Evolutionary conservation across 2,797 vertebrate species (phyloP).

Genomic region (Sarcoramphus papa): DNA sequence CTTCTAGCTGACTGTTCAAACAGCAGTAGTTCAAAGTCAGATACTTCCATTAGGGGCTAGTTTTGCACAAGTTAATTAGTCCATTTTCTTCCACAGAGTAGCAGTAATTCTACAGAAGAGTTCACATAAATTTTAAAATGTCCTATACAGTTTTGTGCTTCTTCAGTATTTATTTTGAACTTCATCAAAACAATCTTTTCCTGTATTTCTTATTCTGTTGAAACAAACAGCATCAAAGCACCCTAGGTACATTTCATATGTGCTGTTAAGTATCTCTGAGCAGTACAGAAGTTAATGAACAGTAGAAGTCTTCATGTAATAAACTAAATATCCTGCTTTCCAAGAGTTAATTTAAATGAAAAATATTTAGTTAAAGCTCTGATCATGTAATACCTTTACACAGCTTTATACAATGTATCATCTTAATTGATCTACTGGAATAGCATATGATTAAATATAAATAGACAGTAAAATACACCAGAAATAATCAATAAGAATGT

Average conservation of each 20-base stretch:
- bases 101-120: neutral
- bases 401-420: neutral
- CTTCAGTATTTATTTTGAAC: neutral
- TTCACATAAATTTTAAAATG: neutral
- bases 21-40: slow-evolving; percentile 49
- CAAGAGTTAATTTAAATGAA: neutral
- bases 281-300: neutral
- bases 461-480: neutral
- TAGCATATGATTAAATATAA: neutral
- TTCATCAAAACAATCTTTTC: neutral
- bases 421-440: neutral
- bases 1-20: slow-evolving; percentile 37
- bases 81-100: slow-evolving; percentile 26
- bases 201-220: neutral
- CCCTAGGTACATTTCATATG: neutral
- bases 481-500: neutral
- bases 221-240: neutral
- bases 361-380: neutral
- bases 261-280: neutral
- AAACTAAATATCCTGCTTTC: neutral
- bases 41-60: slow-evolving; percentile 35
- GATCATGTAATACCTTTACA: neutral
- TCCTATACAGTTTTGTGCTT: neutral
- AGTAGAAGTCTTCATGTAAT: neutral
- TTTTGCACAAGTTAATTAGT: slow-evolving; percentile 54